These are phyloP conservation scores for Petromus typicus DNA, from an alignment of 2,113 vertebrate species.

Conservation along the genomic window DNA sequence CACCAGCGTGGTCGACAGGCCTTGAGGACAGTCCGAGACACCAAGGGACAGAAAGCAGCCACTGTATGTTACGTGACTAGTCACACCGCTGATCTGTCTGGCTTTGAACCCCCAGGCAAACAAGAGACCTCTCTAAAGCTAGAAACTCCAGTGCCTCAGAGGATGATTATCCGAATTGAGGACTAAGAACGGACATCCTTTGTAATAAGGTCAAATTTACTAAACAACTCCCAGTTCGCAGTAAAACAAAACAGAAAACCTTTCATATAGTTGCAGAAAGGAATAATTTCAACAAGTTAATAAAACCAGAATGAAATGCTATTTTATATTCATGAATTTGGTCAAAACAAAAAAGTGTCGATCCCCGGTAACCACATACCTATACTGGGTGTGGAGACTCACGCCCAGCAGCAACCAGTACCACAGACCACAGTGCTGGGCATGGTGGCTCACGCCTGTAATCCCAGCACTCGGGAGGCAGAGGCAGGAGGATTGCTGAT, in stretches of 20 bases:
- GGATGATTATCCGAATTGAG: background rate
- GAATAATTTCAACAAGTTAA: background rate
- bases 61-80: background rate
- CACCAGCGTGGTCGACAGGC: background rate
- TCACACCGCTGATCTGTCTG: background rate
- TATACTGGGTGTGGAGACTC: too few species aligned
- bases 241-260: background rate
- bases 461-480: too few species aligned
- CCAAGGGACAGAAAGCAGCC: background rate
- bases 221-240: background rate
- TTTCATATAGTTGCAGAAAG: background rate
- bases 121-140: background rate
- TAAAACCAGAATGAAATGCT: background rate
- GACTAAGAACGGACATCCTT: background rate
- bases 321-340: background rate
- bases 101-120: background rate
- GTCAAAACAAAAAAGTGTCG: background rate
- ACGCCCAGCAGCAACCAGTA: too few species aligned
- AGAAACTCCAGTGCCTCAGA: background rate
- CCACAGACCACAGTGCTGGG: too few species aligned
- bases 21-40: background rate
- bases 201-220: background rate
- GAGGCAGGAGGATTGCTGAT: too few species aligned
- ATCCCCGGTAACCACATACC: too few species aligned
- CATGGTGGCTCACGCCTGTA: too few species aligned